Evolutionary conservation across 2,888 invertebrate species (phyloP).

Genomic region (Diloba caeruleocephala): DNA sequence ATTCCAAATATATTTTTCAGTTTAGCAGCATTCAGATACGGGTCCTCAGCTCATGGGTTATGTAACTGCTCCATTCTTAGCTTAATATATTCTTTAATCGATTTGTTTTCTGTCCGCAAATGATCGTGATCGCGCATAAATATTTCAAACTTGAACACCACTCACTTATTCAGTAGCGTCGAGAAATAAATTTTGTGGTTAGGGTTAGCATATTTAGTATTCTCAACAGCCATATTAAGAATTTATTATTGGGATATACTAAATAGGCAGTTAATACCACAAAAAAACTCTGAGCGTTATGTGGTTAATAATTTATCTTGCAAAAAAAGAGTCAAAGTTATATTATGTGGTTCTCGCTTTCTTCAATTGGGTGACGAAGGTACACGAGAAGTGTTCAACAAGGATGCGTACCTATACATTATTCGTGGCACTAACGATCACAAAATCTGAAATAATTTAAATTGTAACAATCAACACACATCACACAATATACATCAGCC

Average conservation of each 20-base stretch:
- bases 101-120: slow-evolving; percentile 40
- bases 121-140: slow-evolving; percentile 43
- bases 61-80: slow-evolving; percentile 11
- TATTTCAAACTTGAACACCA: slow-evolving; percentile 39
- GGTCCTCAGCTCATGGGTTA: neutral
- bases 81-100: slow-evolving; percentile 36
- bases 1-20: too few relatives aligned
- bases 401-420: too few relatives aligned
- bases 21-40: neutral
- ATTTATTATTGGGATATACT: slow-evolving; percentile 23
- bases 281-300: too few relatives aligned
- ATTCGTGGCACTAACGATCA: too few relatives aligned
- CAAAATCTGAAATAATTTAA: too few relatives aligned
- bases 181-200: slow-evolving; percentile 41
- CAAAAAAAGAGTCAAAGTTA: too few relatives aligned
- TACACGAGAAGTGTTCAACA: too few relatives aligned
- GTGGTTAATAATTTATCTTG: too few relatives aligned
- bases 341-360: too few relatives aligned
- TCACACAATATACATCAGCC: too few relatives aligned
- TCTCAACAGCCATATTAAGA: slow-evolving; percentile 37
- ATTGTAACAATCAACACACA: too few relatives aligned
- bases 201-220: slow-evolving; percentile 40
- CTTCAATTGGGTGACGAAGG: too few relatives aligned
- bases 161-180: slow-evolving; percentile 49
- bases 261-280: neutral